These are phyloP conservation scores for Heteropelma amictum DNA, from an alignment of 2,888 invertebrate genomes.

Conservation along the genomic window DNA sequence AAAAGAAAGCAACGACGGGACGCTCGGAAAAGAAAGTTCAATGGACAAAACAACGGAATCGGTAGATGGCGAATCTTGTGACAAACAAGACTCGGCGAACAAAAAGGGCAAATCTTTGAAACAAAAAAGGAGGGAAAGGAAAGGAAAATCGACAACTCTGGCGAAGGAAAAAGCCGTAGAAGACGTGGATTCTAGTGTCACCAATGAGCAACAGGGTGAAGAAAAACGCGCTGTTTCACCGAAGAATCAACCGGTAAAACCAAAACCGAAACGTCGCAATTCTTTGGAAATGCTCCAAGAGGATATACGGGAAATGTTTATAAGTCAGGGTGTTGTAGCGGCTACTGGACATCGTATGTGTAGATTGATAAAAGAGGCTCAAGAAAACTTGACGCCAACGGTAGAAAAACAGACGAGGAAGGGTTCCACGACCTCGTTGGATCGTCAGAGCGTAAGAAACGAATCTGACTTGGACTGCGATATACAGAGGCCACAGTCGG, in stretches of 20 bases:
- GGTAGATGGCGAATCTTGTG: conserved; percentile 16
- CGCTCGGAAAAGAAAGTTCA: conserved; percentile 52
- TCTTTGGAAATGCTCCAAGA: conserved; percentile 84
- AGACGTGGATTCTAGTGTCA: conserved; percentile 49
- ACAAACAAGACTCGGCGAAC: conserved; percentile 53
- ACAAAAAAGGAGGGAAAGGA: conserved; percentile 47
- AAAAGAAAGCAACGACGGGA: conserved; percentile 39
- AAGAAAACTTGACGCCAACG: conserved; percentile 54
- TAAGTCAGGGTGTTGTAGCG: conserved; percentile 82
- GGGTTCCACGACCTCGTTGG: conserved; percentile 44
- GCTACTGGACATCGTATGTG: conserved; percentile 84
- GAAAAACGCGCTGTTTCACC: conserved; percentile 34
- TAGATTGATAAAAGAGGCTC: conserved; percentile 80
- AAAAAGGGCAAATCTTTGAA: conserved; percentile 48
- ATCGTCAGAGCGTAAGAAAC: conserved; percentile 34
- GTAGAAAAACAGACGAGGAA: conserved; percentile 35
- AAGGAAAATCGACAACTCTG: background rate
- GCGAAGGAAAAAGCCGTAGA: conserved; percentile 20
- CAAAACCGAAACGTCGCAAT: conserved; percentile 73
- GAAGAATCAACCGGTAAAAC: conserved; percentile 49
- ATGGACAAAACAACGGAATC: conserved; percentile 19
- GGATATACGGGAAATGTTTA: conserved; percentile 86
- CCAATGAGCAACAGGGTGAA: conserved; percentile 28
- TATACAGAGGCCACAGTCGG: conserved; percentile 4
- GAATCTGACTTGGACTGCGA: conserved; percentile 47